Percentiles rank a stretch among this genome's conserved stretches.
Evolutionary conservation across 2,888 invertebrate genomes (phyloP).

Genomic region (Ochropleura leucogaster): DNA sequence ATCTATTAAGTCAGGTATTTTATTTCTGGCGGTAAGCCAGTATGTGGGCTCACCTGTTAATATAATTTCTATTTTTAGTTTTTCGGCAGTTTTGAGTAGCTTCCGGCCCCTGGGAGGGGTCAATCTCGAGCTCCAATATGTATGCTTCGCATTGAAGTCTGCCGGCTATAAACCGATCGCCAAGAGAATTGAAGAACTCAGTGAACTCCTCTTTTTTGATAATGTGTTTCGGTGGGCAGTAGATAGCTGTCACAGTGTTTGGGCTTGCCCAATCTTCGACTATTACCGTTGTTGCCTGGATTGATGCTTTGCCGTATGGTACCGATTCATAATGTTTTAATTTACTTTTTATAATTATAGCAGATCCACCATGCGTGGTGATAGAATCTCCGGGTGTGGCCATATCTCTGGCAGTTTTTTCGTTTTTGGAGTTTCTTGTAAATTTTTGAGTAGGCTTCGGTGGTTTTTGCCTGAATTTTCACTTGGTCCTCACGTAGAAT

Average conservation of each 20-base stretch:
- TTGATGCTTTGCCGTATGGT: not conserved
- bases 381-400: too few relatives aligned
- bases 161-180: not conserved
- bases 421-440: not conserved
- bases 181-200: not conserved
- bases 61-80: slow-evolving; percentile 2
- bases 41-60: not conserved
- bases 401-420: too few relatives aligned
- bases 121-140: not conserved
- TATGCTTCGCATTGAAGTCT: not conserved
- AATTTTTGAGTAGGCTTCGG: not conserved
- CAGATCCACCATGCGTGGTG: not conserved
- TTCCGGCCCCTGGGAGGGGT: not conserved
- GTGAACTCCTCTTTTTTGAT: not conserved
- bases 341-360: not conserved
- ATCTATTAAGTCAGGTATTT: not conserved
- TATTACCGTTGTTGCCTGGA: too few relatives aligned
- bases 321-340: slow-evolving; percentile 4
- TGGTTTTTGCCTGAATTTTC: not conserved
- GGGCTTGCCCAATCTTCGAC: not conserved
- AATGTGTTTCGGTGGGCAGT: not conserved
- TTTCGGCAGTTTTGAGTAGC: not conserved
- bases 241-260: not conserved
- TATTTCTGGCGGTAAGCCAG: not conserved
- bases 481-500: not conserved